Evolutionary conservation across 2,113 vertebrate genomes (phyloP), one percentile per base, ranked within the genome.

Genomic region (Corythornis madagascariensis): DNA sequence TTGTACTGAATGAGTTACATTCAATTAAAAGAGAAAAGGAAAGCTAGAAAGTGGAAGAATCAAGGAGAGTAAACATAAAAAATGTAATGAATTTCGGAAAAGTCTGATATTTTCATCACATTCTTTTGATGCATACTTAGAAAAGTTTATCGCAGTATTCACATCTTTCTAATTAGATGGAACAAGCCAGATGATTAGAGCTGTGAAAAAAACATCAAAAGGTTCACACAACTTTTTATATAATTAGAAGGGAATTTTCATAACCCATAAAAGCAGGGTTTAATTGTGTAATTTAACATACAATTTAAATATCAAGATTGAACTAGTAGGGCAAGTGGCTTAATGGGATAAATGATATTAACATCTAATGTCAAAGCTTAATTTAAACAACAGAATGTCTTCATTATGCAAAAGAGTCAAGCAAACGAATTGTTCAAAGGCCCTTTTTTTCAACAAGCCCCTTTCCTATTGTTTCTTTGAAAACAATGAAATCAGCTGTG

Each of bases 361-460:
- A 92, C 75, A 98, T 97, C 95, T 97, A 97, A 96, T 96, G 98
- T 98, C 97, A 98, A 98, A 98, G 96, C 96, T 97, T 98, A 98
- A 98, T 98, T 98, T 98, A 97, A 97, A 97, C 95, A 96, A 98
- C 93, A 98, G 96, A 98, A 97, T 97, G 96, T 98, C 95, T 97
- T 98, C 97, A 97, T 97, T 98, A 98, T 98, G 94, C 89, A 97
- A 97, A 98, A 97, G 81, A 97, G 95, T 96, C 94, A 95, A 95
- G 96, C 93, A 97, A 98, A 98, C 43, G 91, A 97, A 94, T 92
- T 80, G 74, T 88, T 93, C 97, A 97, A 97, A 98, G 97, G 96
- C 95, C 97, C 69, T 89, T 89, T 94, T 95, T 89, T 94, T 90
- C 93, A 94, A 96, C 96, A 97, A 97, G 96, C 86, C 96, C 97